Evolutionary conservation across 2,888 invertebrate species (phyloP).

Genomic region (Acronicta psi): DNA sequence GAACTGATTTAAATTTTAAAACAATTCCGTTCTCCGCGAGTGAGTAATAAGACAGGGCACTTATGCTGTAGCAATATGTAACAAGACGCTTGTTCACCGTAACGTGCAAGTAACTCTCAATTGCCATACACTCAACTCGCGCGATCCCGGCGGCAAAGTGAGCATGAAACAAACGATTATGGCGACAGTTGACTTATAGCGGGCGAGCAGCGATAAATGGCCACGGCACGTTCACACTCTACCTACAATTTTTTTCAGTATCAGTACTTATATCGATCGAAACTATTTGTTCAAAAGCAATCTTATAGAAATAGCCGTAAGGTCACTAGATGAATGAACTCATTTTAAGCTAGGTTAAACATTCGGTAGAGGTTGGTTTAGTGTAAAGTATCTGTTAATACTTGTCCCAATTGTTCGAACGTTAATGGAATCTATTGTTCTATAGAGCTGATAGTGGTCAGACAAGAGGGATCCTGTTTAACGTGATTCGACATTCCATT

Average conservation of each 20-base stretch:
- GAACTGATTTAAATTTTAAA: constrained; percentile 20
- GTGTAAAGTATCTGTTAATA: constrained; percentile 58
- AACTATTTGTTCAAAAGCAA: constrained; percentile 32
- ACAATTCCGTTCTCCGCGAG: constrained; percentile 13
- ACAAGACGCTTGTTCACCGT: constrained; percentile 28
- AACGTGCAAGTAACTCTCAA: constrained; percentile 48
- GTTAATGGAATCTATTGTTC: constrained; percentile 73
- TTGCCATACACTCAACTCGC: constrained; percentile 57
- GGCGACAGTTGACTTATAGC: constrained; percentile 71
- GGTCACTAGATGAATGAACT: constrained; percentile 37
- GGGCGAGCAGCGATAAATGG: constrained; percentile 55
- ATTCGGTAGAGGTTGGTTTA: constrained; percentile 38
- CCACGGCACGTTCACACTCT: constrained; percentile 25
- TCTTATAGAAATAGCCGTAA: constrained; percentile 13
- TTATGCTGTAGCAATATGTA: constrained; percentile 46
- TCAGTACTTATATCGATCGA: constrained; percentile 17
- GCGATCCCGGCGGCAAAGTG: constrained; percentile 60
- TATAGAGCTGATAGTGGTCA: constrained; percentile 58
- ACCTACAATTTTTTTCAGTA: constrained; percentile 29
- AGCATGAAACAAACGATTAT: constrained; percentile 72
- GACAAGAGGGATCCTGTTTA: constrained; percentile 57
- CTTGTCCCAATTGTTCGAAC: constrained; percentile 62
- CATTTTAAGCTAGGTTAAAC: constrained; percentile 46
- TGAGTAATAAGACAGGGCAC: constrained; percentile 39
- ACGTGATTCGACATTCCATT: constrained; percentile 62